Base-by-base conservation (phyloP, 2,113 vertebrate species). In the Callospermophilus lateralis region DNA sequence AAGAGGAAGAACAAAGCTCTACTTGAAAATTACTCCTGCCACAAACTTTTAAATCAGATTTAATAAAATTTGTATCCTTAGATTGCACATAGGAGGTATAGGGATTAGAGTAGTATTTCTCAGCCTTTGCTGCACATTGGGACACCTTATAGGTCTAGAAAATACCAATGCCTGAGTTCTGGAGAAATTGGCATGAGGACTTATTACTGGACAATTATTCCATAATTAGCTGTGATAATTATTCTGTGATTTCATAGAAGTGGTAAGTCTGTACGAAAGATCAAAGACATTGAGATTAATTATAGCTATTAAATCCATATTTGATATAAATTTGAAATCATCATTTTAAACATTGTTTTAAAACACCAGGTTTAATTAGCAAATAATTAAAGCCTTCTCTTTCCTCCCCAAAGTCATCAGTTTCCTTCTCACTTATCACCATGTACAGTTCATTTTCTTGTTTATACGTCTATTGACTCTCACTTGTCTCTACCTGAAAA, bases 351-450 rank as follows among this genome's bases (percentile, higher is more conserved):
- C 34, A 73, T 53, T 51, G 55, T 63, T 79, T 48, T 53, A 89
- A 79, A 79, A 58, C 15, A 61, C 30, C 37, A 63, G 7, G 7
- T 89, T 90, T 86, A 95, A 86, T 37, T 89, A 79, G 78, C 34
- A 76, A 81, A 81, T 76, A 48, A 32, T 39, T 85, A 89, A 92
- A 30, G 16, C 3, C 9, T 55, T 67, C 67, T 32, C 15, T 78
- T 76, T 70, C 11, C 20, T 24, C 5, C 15, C 20, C 28, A 37
- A 24, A 81, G 42, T 26, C 19, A 19, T 67, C 22, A 11, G 10
- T 81, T 63, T n/a, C 24, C 1, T 13, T 72, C 89, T 58, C 17
- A 5, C 4, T 65, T 65, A 20, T 32, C 22, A 39, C 9, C 16
- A 22, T 58, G 19, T 34, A 17, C 19, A 17, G 26, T 22, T 58